These are phyloP conservation scores for Eclectus roratus DNA, from an alignment of 2,113 vertebrate genomes.

Conservation along the genomic window DNA sequence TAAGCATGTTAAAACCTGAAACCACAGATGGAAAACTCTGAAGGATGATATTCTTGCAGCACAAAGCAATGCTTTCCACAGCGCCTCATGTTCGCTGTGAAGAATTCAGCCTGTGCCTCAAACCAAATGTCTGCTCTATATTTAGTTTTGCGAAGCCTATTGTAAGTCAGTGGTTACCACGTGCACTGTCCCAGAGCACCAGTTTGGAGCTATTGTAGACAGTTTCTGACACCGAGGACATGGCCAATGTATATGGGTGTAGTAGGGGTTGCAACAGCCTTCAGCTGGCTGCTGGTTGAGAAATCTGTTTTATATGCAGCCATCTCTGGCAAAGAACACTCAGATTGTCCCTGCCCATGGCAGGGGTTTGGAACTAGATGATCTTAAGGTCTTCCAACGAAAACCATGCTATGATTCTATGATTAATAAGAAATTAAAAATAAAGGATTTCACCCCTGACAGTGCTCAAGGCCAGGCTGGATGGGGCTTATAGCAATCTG, in stretches of 20 bases:
- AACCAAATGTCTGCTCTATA: background rate
- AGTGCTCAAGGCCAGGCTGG: background rate
- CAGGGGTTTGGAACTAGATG: background rate
- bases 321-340: background rate
- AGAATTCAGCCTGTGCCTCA: background rate
- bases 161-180: background rate
- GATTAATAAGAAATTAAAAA: background rate
- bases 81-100: background rate
- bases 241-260: accelerated
- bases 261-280: no score
- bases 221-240: background rate
- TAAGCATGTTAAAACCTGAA: background rate
- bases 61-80: background rate
- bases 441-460: background rate
- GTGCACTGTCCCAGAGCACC: background rate
- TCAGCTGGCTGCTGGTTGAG: background rate
- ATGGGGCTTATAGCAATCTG: background rate
- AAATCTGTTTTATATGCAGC: accelerated
- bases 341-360: background rate
- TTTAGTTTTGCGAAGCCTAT: background rate
- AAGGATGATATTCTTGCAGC: background rate
- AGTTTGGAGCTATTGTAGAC: background rate
- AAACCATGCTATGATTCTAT: background rate
- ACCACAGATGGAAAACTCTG: background rate
- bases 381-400: background rate